Evolutionary conservation across 2,888 invertebrate species (phyloP).

Genomic region (Chrysina gloriosa): DNA sequence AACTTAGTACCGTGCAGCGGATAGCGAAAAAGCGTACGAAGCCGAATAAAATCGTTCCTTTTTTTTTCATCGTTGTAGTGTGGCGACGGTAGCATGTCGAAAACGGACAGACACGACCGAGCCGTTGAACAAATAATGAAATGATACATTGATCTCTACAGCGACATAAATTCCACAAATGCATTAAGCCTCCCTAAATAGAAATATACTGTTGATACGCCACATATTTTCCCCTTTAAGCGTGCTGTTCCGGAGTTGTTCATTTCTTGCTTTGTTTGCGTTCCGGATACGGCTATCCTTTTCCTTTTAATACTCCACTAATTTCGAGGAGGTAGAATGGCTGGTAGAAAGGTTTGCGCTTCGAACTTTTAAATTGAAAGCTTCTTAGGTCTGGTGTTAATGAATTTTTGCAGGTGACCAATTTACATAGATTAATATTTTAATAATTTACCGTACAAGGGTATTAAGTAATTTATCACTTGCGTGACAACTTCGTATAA

Average conservation of each 20-base stretch:
- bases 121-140: conserved; percentile 36
- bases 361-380: too few relatives aligned
- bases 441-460: too few relatives aligned
- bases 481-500: too few relatives aligned
- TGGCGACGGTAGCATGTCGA: neutral
- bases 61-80: neutral
- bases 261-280: conserved; percentile 6
- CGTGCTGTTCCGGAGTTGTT: conserved; percentile 20
- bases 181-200: conserved; percentile 37
- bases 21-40: neutral
- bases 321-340: neutral
- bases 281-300: neutral
- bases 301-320: neutral
- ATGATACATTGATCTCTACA: conserved; percentile 42
- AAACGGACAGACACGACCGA: conserved; percentile 4
- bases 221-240: conserved; percentile 32
- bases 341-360: neutral
- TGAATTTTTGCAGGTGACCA: too few relatives aligned
- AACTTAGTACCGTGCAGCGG: conserved; percentile 6
- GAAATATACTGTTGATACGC: conserved; percentile 37
- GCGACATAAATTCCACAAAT: conserved; percentile 39
- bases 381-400: too few relatives aligned
- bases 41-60: conserved; percentile 21
- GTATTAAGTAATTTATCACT: too few relatives aligned
- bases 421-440: too few relatives aligned